Percentiles rank a stretch among this genome's conserved stretches.
Conservation (phyloP, 2,888 invertebrate genomes). For the Muschampia plurimacula region DNA sequence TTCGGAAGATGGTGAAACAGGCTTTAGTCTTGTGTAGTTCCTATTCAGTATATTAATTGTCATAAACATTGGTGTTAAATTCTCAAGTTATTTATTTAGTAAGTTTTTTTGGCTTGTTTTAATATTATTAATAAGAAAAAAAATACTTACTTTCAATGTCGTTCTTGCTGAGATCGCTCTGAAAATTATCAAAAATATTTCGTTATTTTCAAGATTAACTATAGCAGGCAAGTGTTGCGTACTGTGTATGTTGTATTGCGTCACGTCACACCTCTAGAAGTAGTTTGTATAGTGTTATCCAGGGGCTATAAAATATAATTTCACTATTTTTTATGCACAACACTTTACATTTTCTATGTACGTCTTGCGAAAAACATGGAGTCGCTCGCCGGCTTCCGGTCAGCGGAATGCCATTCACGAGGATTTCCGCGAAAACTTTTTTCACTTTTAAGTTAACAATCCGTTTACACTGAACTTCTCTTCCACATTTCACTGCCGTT, state of each 20-base stretch:
- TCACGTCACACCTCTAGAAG: conserved; percentile 61
- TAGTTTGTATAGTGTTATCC: conserved; percentile 55
- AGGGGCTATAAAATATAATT: conserved; percentile 64
- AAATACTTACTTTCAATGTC: conserved; percentile 94
- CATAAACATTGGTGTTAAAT: neutral
- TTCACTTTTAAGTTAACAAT: conserved; percentile 71
- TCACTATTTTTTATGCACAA: conserved; percentile 61
- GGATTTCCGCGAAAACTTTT: conserved; percentile 57
- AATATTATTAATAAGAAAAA: neutral
- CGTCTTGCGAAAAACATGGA: conserved; percentile 49
- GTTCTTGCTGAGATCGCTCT: conserved; percentile 95
- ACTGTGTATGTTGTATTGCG: conserved; percentile 57
- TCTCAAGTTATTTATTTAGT: neutral
- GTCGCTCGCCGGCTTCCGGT: conserved; percentile 72
- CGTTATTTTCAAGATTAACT: conserved; percentile 70
- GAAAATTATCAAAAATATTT: conserved; percentile 85
- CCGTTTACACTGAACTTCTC: conserved; percentile 78
- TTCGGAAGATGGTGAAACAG: too few species aligned
- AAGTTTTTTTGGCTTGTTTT: neutral
- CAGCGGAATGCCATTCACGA: conserved; percentile 71
- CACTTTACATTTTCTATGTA: conserved; percentile 60
- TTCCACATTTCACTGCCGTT: conserved; percentile 79
- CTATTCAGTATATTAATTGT: neutral
- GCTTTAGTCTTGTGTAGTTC: neutral
- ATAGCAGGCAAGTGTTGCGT: conserved; percentile 55